phyloP scores from a whole-genome alignment of 2,888 invertebrate species.

The Brachypalpus laphriformis region DNA sequence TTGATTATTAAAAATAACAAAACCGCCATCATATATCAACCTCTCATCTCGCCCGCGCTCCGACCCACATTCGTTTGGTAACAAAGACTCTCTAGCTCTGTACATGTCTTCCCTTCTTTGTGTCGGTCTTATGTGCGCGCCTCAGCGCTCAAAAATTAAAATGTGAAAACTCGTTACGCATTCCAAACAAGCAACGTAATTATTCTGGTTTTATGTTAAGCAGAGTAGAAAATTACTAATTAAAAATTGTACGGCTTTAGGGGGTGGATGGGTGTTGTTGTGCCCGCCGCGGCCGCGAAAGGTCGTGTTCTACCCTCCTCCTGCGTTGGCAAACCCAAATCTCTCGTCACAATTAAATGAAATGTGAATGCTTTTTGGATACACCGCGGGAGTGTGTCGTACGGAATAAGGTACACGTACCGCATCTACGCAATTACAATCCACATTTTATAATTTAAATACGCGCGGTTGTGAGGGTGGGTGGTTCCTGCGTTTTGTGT shows the following conservation, averaged over 20 bases:
- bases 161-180: constrained; percentile 69
- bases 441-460: constrained; percentile 25
- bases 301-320: constrained; percentile 24
- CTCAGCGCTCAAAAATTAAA: constrained; percentile 63
- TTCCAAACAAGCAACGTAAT: constrained; percentile 66
- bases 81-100: background rate
- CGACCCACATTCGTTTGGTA: constrained; percentile 37
- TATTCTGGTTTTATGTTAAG: constrained; percentile 68
- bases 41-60: background rate
- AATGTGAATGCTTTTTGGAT: constrained; percentile 36
- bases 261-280: background rate
- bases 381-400: background rate
- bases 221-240: constrained; percentile 70
- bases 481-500: background rate
- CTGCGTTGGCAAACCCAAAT: background rate
- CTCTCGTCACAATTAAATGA: constrained; percentile 41
- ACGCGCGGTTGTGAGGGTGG: background rate
- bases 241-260: constrained; percentile 59
- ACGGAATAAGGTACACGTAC: constrained; percentile 3
- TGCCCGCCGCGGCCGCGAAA: constrained; percentile 9
- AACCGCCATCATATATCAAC: constrained; percentile 47
- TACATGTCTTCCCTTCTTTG: background rate
- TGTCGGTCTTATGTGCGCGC: background rate
- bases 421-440: constrained; percentile 49
- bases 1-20: constrained; percentile 67